phyloP scores from a whole-genome alignment of 2,888 invertebrate species.

The Melanotus villosus region DNA sequence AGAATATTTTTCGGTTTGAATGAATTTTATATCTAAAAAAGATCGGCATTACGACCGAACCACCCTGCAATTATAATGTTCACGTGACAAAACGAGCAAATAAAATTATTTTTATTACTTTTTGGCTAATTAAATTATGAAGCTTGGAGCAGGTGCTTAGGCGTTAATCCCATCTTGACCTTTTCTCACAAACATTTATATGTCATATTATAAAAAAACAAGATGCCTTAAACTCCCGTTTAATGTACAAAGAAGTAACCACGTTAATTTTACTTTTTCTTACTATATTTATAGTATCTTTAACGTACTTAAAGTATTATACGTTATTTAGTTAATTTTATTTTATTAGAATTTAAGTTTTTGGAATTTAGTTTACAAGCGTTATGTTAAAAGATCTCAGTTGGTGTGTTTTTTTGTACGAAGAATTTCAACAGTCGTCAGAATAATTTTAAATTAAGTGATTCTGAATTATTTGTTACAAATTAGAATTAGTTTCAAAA shows the following conservation, averaged over 20 bases:
- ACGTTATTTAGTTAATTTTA: constrained; percentile 1
- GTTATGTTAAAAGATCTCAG: constrained; percentile 30
- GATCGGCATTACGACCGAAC: background rate
- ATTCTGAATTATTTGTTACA: constrained; percentile 18
- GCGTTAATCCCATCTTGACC: background rate
- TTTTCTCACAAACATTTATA: background rate
- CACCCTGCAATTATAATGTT: background rate
- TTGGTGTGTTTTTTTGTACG: background rate
- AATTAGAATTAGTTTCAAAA: constrained; percentile 28
- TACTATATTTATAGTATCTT: constrained; percentile 7
- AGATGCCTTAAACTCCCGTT: background rate
- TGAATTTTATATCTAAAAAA: background rate
- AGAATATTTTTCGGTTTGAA: background rate
- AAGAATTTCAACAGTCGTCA: constrained; percentile 1
- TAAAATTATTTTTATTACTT: background rate
- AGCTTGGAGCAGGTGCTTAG: background rate
- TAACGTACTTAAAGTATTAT: constrained; percentile 13
- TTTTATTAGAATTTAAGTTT: constrained; percentile 14
- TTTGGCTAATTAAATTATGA: background rate
- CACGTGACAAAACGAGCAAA: background rate
- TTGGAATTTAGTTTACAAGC: constrained; percentile 2
- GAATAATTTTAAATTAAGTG: constrained; percentile 1
- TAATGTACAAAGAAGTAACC: background rate
- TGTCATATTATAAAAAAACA: too few relatives aligned
- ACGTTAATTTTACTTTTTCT: background rate